Percentiles rank a stretch among this genome's conserved stretches.
These are phyloP conservation scores for Oncorhynchus mykiss DNA, from an alignment of 2,113 vertebrate species.

Conservation along the genomic window DNA sequence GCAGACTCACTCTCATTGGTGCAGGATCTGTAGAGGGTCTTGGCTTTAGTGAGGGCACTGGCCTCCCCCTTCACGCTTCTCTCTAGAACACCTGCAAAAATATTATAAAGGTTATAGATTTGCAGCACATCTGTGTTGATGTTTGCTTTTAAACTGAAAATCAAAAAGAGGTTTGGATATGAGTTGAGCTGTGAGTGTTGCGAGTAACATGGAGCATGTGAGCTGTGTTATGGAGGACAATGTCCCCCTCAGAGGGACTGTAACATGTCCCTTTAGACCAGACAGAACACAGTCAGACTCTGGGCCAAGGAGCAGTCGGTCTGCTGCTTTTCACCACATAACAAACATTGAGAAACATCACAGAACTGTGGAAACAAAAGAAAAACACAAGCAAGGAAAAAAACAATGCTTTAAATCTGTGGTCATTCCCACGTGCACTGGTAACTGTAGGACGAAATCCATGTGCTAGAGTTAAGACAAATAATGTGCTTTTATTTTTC, in stretches of 20 bases:
- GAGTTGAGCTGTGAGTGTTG: background rate
- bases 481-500: too few species aligned
- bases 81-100: conserved; percentile 78
- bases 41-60: conserved; percentile 86
- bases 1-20: conserved; percentile 88
- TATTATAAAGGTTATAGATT: background rate
- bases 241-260: background rate
- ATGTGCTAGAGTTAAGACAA: too few species aligned
- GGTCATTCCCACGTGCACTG: background rate
- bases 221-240: background rate
- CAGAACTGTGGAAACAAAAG: background rate
- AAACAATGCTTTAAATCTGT: background rate
- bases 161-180: background rate
- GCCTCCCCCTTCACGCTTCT: conserved; percentile 71
- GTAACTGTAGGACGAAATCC: background rate
- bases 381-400: background rate
- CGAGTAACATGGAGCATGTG: conserved; percentile 10
- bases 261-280: too few species aligned
- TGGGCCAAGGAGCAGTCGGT: background rate
- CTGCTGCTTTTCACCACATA: conserved; percentile 1
- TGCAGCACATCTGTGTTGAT: background rate
- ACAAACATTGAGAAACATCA: background rate
- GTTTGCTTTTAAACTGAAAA: too few species aligned
- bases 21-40: conserved; percentile 90
- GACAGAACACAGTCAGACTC: background rate